Conservation (phyloP, 2,888 invertebrate species). For the Hirtodrosophila cameraria region DNA sequence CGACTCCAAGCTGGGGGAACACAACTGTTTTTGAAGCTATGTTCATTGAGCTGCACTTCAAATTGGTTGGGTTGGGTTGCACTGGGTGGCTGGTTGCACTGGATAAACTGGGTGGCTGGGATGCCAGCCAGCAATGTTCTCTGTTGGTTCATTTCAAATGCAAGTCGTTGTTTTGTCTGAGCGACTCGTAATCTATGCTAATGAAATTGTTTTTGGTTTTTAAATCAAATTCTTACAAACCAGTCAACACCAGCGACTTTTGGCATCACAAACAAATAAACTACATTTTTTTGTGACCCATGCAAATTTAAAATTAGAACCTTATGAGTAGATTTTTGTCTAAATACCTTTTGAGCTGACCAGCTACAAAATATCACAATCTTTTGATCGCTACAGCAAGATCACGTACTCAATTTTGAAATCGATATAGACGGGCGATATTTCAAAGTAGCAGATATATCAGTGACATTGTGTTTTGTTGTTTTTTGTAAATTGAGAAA, state of each 20-base stretch:
- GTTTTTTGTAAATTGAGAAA: no score
- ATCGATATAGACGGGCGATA: no score
- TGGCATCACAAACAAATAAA: slow-evolving; percentile 21
- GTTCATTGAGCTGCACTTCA: slow-evolving; percentile 48
- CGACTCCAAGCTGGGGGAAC: slow-evolving; percentile 28
- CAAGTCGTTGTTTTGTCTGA: slow-evolving; percentile 72
- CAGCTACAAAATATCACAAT: no score
- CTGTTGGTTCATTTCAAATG: slow-evolving; percentile 67
- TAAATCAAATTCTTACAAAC: slow-evolving; percentile 58
- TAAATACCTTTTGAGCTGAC: no score
- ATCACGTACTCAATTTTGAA: no score
- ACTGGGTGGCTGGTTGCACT: neutral
- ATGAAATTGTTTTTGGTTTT: slow-evolving; percentile 74
- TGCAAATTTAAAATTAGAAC: no score
- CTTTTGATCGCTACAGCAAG: no score
- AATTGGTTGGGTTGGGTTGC: slow-evolving; percentile 16
- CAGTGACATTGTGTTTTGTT: no score
- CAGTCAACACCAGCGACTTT: slow-evolving; percentile 22
- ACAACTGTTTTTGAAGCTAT: slow-evolving; percentile 37
- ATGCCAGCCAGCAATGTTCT: slow-evolving; percentile 11
- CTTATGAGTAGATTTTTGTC: no score
- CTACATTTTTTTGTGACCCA: neutral
- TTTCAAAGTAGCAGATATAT: no score
- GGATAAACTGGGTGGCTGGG: neutral
- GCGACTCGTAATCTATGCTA: slow-evolving; percentile 77